Evolutionary conservation across 2,888 invertebrate genomes (phyloP).

Genomic region (Orthosia cruda): DNA sequence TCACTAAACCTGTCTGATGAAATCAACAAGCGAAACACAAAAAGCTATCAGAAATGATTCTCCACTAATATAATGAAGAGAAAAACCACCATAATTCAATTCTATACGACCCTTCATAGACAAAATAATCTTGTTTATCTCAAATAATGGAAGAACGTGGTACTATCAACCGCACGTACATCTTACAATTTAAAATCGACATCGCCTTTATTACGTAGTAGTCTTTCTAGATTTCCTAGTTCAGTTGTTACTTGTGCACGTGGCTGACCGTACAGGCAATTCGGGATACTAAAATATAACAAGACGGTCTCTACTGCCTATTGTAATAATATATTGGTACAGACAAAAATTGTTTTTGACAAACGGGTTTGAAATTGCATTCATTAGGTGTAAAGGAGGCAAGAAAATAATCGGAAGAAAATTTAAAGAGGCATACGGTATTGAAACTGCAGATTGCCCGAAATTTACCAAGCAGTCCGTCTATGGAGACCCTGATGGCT

Average conservation of each 20-base stretch:
- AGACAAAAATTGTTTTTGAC: neutral
- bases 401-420: neutral
- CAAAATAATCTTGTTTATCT: constrained; percentile 40
- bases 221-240: neutral
- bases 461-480: no score
- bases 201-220: neutral
- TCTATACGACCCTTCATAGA: constrained; percentile 14
- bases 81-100: constrained; percentile 31
- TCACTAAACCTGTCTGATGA: neutral
- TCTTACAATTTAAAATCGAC: neutral
- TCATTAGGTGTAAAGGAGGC: neutral
- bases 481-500: no score
- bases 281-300: constrained; percentile 25
- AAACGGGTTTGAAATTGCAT: constrained; percentile 21
- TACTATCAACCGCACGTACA: constrained; percentile 8
- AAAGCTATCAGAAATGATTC: constrained; percentile 25
- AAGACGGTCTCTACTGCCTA: constrained; percentile 7
- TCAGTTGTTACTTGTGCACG: neutral
- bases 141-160: constrained; percentile 6
- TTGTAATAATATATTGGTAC: constrained; percentile 16
- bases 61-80: constrained; percentile 18
- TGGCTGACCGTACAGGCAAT: neutral
- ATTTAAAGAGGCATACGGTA: no score
- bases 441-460: no score
- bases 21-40: constrained; percentile 17